These are phyloP conservation scores for Emesis castigata DNA, from an alignment of 2,888 invertebrate genomes.

Conservation along the genomic window DNA sequence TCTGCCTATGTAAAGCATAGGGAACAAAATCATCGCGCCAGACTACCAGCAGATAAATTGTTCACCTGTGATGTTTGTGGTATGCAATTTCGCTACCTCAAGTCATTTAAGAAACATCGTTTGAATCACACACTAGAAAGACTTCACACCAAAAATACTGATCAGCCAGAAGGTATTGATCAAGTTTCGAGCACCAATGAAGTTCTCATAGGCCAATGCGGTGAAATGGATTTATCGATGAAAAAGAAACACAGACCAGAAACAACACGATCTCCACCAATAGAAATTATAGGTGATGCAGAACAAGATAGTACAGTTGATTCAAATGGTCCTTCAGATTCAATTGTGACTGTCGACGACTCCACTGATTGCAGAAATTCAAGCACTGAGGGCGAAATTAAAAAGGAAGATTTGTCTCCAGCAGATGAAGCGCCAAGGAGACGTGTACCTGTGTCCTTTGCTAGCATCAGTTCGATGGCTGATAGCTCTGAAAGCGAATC, in stretches of 20 bases:
- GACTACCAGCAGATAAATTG: slow-evolving; percentile 96
- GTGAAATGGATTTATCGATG: slow-evolving; percentile 89
- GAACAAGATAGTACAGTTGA: slow-evolving; percentile 94
- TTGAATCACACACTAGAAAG: slow-evolving; percentile 96
- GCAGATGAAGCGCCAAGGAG: slow-evolving; percentile 73
- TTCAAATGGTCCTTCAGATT: slow-evolving; percentile 88
- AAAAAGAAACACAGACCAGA: slow-evolving; percentile 81
- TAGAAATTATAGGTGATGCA: slow-evolving; percentile 84
- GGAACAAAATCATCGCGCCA: slow-evolving; percentile 96
- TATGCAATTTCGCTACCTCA: slow-evolving; percentile 96
- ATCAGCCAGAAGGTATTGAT: slow-evolving; percentile 87
- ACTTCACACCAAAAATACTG: slow-evolving; percentile 92
- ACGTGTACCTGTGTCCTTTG: slow-evolving; percentile 84
- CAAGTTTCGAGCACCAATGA: slow-evolving; percentile 94
- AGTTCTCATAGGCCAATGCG: slow-evolving; percentile 85
- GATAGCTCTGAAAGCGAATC: slow-evolving; percentile 86
- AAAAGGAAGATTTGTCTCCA: slow-evolving; percentile 77
- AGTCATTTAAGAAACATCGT: slow-evolving; percentile 96
- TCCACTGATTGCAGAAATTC: slow-evolving; percentile 83
- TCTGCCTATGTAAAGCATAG: slow-evolving; percentile 94
- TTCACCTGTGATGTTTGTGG: slow-evolving; percentile 97
- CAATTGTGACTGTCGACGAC: slow-evolving; percentile 83
- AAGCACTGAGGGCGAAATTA: slow-evolving; percentile 80
- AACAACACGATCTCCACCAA: slow-evolving; percentile 82
- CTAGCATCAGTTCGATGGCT: slow-evolving; percentile 86